Percentiles rank a stretch among this genome's conserved stretches.
phyloP scores from a whole-genome alignment of 2,888 invertebrate genomes.

The Dicycla oo region DNA sequence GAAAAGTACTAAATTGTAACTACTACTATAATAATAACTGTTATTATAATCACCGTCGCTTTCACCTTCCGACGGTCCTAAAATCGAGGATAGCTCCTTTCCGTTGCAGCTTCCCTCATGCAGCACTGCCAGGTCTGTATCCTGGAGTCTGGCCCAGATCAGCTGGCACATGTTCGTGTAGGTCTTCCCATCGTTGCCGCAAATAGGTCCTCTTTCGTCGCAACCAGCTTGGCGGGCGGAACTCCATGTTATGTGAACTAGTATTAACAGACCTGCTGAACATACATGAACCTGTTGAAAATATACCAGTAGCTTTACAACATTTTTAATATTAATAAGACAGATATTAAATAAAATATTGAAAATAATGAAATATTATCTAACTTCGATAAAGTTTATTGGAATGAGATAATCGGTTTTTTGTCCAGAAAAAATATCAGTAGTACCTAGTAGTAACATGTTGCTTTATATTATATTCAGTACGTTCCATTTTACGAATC shows the following conservation, averaged over 20 bases:
- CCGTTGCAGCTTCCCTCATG: constrained; percentile 55
- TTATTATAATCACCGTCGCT: constrained; percentile 29
- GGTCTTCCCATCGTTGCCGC: constrained; percentile 70
- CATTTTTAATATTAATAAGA: neutral
- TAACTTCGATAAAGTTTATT: neutral
- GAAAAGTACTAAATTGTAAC: constrained; percentile 3
- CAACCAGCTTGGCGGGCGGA: constrained; percentile 9
- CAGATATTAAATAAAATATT: neutral
- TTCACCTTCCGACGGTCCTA: neutral
- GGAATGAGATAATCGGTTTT: neutral
- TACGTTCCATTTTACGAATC: neutral
- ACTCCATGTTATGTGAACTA: constrained; percentile 37
- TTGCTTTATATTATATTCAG: neutral
- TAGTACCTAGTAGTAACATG: neutral
- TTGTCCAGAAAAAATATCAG: neutral
- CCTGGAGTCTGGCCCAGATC: constrained; percentile 50
- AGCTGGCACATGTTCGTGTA: constrained; percentile 67
- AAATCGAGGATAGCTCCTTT: neutral
- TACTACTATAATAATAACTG: constrained; percentile 2
- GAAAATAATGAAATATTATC: neutral
- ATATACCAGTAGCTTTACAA: constrained; percentile 4
- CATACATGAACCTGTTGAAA: neutral
- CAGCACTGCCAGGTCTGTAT: constrained; percentile 57
- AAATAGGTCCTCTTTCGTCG: constrained; percentile 52
- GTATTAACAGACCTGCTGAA: constrained; percentile 40